Evolutionary conservation across 1,140 invertebrate species (phyloP), one percentile per base, ranked within the genome.

Genomic region (Scylla paramamosain): DNA sequence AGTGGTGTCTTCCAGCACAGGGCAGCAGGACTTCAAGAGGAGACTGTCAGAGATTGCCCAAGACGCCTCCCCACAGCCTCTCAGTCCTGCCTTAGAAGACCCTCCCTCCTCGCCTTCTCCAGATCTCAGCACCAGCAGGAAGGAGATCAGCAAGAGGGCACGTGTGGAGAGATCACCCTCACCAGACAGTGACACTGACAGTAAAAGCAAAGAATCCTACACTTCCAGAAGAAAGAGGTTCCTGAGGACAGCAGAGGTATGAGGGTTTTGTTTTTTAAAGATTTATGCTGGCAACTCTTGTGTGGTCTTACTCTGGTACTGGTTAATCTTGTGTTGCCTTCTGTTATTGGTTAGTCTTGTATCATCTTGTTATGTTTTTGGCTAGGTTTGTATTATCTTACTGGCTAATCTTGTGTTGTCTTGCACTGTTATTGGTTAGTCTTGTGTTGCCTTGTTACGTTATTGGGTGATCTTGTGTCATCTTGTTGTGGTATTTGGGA

Each of bases 191-290:
- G 90, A 92, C 28, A 3, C 0, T 28, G 28, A 20, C n/a, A 91
- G 45, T 6, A 59, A 48, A 28, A 31, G 20, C 25, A 92, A 67
- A 52, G 94, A 92, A 29, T 95, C 94, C 8, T 95, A 92, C 86
- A 84, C n/a, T 4, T 87, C 77, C 12, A 84, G 94, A 87, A 67
- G 90, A 48, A 95, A 83, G 52, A 46, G 94, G 46, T 95, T 95
- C 83, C 20, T 95, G 83, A 92, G 94, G 77, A 95, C 94, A 46
- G 94, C 94, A 6, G 90, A 95, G 94, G 94, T 95, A n/a, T 32
- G 93, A 0, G 10, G 25, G n/a, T n/a, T 39, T 6, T 29, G 31
- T 4, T 77, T 77, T 67, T 77, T 8, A 46, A 45, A 45, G 28
- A 45, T 8, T 28, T 12, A n/a, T 39, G 16, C 77, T 82, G 28